Conservation (phyloP, 2,113 vertebrate species). For the Pelvicachromis taeniatus region DNA sequence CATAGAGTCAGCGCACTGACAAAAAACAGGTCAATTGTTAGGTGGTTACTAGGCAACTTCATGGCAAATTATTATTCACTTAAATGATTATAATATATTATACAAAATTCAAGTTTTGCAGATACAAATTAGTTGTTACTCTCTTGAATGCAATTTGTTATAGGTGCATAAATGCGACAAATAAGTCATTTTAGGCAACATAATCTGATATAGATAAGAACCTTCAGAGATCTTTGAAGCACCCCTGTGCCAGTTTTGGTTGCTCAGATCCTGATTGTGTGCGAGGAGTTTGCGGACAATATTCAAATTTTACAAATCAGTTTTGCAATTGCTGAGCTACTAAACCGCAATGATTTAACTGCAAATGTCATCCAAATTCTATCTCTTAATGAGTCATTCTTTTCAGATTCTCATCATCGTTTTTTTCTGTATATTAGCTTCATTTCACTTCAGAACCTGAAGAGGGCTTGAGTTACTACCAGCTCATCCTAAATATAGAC, state of each 20-base stretch:
- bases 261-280: neutral
- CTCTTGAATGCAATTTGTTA: neutral
- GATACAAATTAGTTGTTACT: neutral
- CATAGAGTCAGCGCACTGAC: neutral
- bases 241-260: neutral
- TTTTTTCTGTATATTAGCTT: neutral
- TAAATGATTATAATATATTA: fast-evolving
- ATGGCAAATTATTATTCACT: neutral
- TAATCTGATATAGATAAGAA: neutral
- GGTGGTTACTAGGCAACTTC: neutral
- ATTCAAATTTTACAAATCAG: neutral
- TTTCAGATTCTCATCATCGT: neutral
- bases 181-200: neutral
- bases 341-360: neutral
- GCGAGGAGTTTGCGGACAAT: neutral
- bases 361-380: neutral
- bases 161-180: neutral
- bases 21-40: neutral
- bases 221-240: neutral
- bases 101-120: neutral
- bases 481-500: neutral
- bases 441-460: neutral
- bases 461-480: neutral
- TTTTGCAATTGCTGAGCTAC: neutral
- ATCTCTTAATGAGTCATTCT: neutral